Percentiles rank a stretch among this genome's conserved stretches.
Evolutionary conservation across 30 jellyfish, hydroid and myxozoan genomes (phyloP).

Genomic region (Haliclystus octoradiatus): DNA sequence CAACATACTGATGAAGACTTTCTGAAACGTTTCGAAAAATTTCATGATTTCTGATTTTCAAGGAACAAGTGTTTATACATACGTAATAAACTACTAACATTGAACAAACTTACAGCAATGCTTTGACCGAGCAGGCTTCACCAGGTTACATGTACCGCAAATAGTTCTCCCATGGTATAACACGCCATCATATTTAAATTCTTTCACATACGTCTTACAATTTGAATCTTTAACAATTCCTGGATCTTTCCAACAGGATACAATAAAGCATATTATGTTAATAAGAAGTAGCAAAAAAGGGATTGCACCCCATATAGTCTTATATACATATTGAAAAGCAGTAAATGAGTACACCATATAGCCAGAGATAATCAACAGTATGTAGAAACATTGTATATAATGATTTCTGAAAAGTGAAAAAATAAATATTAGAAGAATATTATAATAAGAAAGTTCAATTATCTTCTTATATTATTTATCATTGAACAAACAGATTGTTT

Average conservation of each 20-base stretch:
- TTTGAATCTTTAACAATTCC: conserved; percentile 42
- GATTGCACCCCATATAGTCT: conserved; percentile 36
- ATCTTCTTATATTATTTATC: too few species aligned
- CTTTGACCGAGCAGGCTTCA: conserved; percentile 92
- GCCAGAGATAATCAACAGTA: conserved; percentile 45
- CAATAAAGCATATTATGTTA: conserved; percentile 45
- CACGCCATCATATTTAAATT: conserved; percentile 51
- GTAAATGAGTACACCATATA: conserved; percentile 54
- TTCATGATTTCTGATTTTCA: too few species aligned
- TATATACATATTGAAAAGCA: conserved; percentile 63
- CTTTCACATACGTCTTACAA: conserved; percentile 7
- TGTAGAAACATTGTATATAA: conserved; percentile 48
- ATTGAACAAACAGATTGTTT: too few species aligned
- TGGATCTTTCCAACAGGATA: conserved; percentile 60
- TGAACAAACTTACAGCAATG: conserved; percentile 55
- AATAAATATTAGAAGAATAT: too few species aligned
- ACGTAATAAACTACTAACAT: too few species aligned
- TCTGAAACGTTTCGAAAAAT: too few species aligned
- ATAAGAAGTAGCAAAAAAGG: conserved; percentile 58
- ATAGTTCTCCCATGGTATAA: conserved; percentile 33
- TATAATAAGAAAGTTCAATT: too few species aligned
- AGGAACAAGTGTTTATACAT: too few species aligned
- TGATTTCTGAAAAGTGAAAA: conserved; percentile 45
- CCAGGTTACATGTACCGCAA: conserved; percentile 56
- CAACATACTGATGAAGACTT: too few species aligned